Conservation (phyloP, 2,888 invertebrate species). For the Mimachlamys varia region DNA sequence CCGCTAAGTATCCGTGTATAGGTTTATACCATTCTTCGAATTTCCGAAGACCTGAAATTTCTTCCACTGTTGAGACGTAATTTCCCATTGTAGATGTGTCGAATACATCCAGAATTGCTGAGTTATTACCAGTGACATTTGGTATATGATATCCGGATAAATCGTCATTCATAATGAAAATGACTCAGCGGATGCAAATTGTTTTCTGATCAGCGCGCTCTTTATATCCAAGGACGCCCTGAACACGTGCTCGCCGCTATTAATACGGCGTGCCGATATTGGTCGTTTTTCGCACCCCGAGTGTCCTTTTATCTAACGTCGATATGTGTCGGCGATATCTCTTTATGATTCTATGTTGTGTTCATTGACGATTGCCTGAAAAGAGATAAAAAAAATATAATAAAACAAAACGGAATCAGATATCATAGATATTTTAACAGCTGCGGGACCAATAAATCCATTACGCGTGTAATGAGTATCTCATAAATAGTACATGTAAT, state of each 20-base stretch:
- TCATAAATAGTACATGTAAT: no score
- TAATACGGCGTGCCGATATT: background rate
- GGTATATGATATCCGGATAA: background rate
- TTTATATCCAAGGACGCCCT: background rate
- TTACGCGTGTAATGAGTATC: no score
- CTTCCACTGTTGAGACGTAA: constrained; percentile 53
- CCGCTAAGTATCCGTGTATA: constrained; percentile 92
- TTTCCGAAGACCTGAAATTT: constrained; percentile 55
- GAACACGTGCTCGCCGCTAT: background rate
- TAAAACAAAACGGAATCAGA: no score
- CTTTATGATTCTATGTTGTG: background rate
- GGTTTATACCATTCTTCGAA: constrained; percentile 68
- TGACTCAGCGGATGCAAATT: background rate
- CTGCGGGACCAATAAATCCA: background rate
- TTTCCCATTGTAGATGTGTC: background rate
- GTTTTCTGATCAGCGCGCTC: background rate
- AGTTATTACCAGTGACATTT: background rate
- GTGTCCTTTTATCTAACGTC: background rate
- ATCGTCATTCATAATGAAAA: constrained; percentile 19
- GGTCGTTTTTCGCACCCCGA: background rate
- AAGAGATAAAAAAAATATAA: background rate
- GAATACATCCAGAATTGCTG: constrained; percentile 11
- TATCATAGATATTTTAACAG: background rate
- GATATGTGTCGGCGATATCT: background rate
- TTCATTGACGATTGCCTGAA: background rate